These are phyloP conservation scores for Proisotoma minuta DNA, from an alignment of 2,888 invertebrate genomes.

Conservation along the genomic window DNA sequence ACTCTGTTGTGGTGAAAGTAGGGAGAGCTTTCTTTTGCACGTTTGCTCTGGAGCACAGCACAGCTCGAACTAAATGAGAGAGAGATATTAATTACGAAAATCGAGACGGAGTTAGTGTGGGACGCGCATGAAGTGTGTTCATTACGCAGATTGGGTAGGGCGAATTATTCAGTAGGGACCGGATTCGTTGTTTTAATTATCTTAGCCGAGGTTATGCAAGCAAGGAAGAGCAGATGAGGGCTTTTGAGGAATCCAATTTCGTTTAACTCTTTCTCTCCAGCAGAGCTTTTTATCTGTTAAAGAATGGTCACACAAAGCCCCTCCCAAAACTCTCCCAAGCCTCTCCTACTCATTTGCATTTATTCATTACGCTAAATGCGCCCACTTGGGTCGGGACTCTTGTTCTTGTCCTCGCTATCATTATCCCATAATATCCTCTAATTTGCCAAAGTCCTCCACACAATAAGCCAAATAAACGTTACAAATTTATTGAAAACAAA, in stretches of 20 bases:
- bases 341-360: slow-evolving; percentile 44
- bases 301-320: slow-evolving; percentile 42
- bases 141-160: slow-evolving; percentile 32
- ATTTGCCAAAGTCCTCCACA: slow-evolving; percentile 1
- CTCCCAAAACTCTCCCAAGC: slow-evolving; percentile 43
- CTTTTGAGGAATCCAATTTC: slow-evolving; percentile 18
- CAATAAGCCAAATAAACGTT: not conserved
- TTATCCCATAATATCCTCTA: slow-evolving; percentile 31
- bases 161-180: slow-evolving; percentile 39
- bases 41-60: slow-evolving; percentile 39
- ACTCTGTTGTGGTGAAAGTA: not conserved
- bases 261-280: slow-evolving; percentile 8
- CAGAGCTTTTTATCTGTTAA: slow-evolving; percentile 19
- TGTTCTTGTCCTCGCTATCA: slow-evolving; percentile 34
- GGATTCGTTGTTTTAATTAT: slow-evolving; percentile 46
- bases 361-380: slow-evolving; percentile 45
- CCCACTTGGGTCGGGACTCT: slow-evolving; percentile 22
- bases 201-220: slow-evolving; percentile 40
- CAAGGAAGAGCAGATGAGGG: slow-evolving; percentile 23
- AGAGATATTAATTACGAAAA: slow-evolving; percentile 45
- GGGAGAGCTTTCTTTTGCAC: slow-evolving; percentile 28
- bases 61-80: slow-evolving; percentile 43
- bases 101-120: slow-evolving; percentile 37
- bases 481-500: not conserved
- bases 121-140: slow-evolving; percentile 47